phyloP scores from a whole-genome alignment of 1,140 invertebrate genomes.

The Aleiodes sp. region DNA sequence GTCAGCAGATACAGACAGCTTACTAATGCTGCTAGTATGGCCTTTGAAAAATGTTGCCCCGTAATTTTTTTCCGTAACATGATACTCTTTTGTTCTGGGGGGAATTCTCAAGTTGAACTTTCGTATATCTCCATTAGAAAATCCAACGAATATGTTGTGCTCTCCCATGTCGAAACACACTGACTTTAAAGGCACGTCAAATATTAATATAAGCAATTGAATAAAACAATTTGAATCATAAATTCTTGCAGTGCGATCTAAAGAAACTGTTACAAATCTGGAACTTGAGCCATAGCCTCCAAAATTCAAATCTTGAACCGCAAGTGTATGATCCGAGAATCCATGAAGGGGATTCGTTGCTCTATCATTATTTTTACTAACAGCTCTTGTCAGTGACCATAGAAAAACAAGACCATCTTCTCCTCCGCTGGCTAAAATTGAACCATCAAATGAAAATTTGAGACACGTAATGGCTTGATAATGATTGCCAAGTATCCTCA shows the following conservation, averaged over 20 bases:
- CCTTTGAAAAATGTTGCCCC: slow-evolving; percentile 64
- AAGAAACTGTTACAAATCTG: slow-evolving; percentile 78
- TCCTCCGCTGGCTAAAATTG: slow-evolving; percentile 79
- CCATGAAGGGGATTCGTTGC: slow-evolving; percentile 72
- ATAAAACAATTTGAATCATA: slow-evolving; percentile 73
- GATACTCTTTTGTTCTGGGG: slow-evolving; percentile 73
- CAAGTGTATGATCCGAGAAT: slow-evolving; percentile 79
- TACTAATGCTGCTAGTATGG: slow-evolving; percentile 75
- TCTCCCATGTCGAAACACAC: slow-evolving; percentile 78
- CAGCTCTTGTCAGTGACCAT: slow-evolving; percentile 72
- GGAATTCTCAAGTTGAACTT: slow-evolving; percentile 73
- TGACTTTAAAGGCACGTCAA: slow-evolving; percentile 75
- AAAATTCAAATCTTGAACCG: slow-evolving; percentile 79
- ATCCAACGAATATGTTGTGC: slow-evolving; percentile 78
- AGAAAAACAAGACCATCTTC: slow-evolving; percentile 86
- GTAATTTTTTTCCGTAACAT: slow-evolving; percentile 64
- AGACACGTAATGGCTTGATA: slow-evolving; percentile 82
- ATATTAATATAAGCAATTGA: slow-evolving; percentile 77
- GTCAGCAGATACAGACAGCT: slow-evolving; percentile 77
- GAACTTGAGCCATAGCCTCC: slow-evolving; percentile 70
- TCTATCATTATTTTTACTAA: slow-evolving; percentile 61
- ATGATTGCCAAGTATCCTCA: slow-evolving; percentile 77
- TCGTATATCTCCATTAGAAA: slow-evolving; percentile 74
- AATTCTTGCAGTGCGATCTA: slow-evolving; percentile 84
- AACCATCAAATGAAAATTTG: slow-evolving; percentile 77